Evolutionary conservation across 2,113 vertebrate species (phyloP).

Genomic region (Dinomys branickii): DNA sequence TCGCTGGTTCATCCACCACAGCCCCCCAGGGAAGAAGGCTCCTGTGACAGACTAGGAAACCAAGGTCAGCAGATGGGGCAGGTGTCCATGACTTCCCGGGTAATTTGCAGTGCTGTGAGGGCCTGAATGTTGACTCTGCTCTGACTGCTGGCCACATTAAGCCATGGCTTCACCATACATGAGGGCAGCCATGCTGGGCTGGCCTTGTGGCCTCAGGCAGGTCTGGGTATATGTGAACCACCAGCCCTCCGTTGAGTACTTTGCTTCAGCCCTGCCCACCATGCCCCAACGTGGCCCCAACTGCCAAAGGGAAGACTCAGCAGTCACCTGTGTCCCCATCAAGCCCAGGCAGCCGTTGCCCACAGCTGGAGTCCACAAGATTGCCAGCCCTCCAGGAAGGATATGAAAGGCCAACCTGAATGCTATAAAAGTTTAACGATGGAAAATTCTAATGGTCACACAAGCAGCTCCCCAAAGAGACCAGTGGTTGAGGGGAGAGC

Average conservation of each 20-base stretch:
- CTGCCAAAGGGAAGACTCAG: background rate
- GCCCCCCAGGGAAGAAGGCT: background rate
- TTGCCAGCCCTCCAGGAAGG: slow-evolving; percentile 48
- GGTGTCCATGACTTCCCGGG: background rate
- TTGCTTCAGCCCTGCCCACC: background rate
- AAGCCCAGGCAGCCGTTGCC: slow-evolving; percentile 49
- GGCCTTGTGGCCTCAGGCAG: background rate
- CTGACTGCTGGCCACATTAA: rapidly evolving
- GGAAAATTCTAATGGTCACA: slow-evolving; percentile 67
- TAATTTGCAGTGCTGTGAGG: rapidly evolving
- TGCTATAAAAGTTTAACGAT: background rate
- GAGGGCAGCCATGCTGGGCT: rapidly evolving
- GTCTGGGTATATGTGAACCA: rapidly evolving
- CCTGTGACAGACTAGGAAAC: background rate
- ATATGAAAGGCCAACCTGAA: slow-evolving; percentile 46
- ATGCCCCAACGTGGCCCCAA: too few species aligned
- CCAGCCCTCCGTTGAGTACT: too few species aligned
- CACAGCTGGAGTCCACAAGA: rapidly evolving
- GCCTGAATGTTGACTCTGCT: rapidly evolving
- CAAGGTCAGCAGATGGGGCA: rapidly evolving
- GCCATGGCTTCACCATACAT: rapidly evolving
- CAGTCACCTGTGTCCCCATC: background rate
- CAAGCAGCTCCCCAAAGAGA: slow-evolving; percentile 39
- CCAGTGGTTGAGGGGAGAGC: slow-evolving; percentile 60
- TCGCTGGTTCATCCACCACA: background rate